Evolutionary conservation across 2,888 invertebrate genomes (phyloP), one percentile per base, ranked within the genome.

Genomic region (Mylabris sibirica): DNA sequence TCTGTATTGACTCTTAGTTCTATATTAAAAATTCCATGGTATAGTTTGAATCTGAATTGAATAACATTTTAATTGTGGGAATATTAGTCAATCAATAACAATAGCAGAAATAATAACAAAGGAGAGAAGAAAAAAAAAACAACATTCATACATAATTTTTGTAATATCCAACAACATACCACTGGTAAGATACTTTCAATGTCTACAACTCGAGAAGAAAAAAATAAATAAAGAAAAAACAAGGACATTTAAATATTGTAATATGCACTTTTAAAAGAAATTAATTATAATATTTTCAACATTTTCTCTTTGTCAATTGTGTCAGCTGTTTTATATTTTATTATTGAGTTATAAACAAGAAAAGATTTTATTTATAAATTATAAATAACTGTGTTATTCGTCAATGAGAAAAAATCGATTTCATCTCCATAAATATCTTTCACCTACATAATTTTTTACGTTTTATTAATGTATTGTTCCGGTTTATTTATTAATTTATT

Each of bases 101-200:
- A 30, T 30, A 20, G 20, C 20, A 20, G 20, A 6, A 49, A 20
- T 2, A 20, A 49, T n/a, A 49, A 9, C 9, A 49, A 49, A 20
- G 12, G n/a, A 17, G 5, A 17, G 44, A n/a, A 1, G 14, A 38
- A 12, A 38, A 6, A 38, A 41, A 41, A 41, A 41, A 41, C 30
- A 30, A 30, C 30, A 41, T 12, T 35, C 12, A 20, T 49, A 49
- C 20, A 49, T 49, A 49, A 49, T 20, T 49, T 49, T 6, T 20
- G 20, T 11, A 49, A 20, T 49, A 30, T 6, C 8, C 30, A 30
- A 30, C 5, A 6, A 20, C 20, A 49, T 49, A 17, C 17, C 6
- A n/a, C n/a, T n/a, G n/a, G 17, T 44, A 44, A 44, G 41, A 44
- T 17, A 49, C 49, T 49, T 49, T 49, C 49, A 49, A 49, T 49